Base-by-base conservation (phyloP, 2,888 invertebrate species). In the Hyposoter didymator region DNA sequence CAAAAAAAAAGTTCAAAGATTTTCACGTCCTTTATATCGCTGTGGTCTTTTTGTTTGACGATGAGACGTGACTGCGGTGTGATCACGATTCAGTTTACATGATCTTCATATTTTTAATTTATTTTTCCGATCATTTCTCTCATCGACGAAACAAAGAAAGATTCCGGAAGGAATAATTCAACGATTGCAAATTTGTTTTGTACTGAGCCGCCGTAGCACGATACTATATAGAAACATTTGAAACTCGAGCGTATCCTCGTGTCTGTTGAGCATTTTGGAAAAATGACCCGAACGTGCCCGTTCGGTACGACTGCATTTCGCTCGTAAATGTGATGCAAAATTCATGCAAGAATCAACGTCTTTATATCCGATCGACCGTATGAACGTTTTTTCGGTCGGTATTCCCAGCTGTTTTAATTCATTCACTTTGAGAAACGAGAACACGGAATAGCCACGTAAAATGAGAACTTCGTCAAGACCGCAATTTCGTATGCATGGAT, bases 381-480 rank as follows among this genome's bases (percentile, higher is more conserved):
- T 35, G 49, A 70, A 32, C 28, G 39, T 49, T 47, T 70, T 70
- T 52, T 70, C 32, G 10, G 28, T 69, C 10, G 47, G 14, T 70
- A 19, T 32, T 12, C 12, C 43, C 45, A 67, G 19, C 43, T 43
- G 43, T 22, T 7, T 49, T 62, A 39, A n/a, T 84, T 75, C 28
- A 75, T 84, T 76, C 84, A 69, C 72, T 76, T 75, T 75, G 79
- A 47, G 69, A 45, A 3, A 52, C 55, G 70, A 47, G 75, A 22
- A 64, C 70, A 73, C 45, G 39, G 59, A 32, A 74, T 32, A 78
- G 28, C 12, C 32, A 45, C 32, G n/a, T 43, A 74, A 35, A 62
- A 47, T 47, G 32, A 59, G 73, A 52, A 69, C 62, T 74, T 84
- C 79, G 62, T 62, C 67, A 35, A 52, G 43, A 69, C 78, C n/a